Base-by-base conservation (phyloP, 2,888 invertebrate species). In the Tinea trinotella region DNA sequence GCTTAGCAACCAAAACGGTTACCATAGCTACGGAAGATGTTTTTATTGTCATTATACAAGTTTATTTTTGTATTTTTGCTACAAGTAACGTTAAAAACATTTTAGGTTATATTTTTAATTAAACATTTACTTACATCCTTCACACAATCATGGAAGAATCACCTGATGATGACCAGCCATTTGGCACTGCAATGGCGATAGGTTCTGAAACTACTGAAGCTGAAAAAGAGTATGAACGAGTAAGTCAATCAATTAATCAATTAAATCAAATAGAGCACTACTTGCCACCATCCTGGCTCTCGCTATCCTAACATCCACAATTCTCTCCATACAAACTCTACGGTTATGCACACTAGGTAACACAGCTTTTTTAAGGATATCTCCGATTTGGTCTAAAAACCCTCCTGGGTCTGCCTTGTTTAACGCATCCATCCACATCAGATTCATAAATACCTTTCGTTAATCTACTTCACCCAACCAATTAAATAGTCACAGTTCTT, bases 201-300 rank as follows among this genome's bases (percentile, higher is more conserved):
- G 84, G 70, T 44, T 80, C 83, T 0, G 85, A 83, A 56, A 74
- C 74, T 2, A 82, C 85, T 0, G 85, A 83, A 56, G 81, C 82
- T 0, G 85, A 85, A 53, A 79, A 67, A 57, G 83, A 83, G 56
- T 85, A 71, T 64, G 76, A 69, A 59, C 74, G 65, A 63, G 84
- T 84, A 66, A 55, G 57, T 48, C 18, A 18, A 30, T 30, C n/a
- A n/a, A 34, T 34, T 34, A 9, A 9, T n/a, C n/a, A n/a, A n/a
- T n/a, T n/a, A n/a, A n/a, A n/a, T n/a, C n/a, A n/a, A n/a, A n/a
- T n/a, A n/a, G n/a, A n/a, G n/a, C n/a, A n/a, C n/a, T n/a, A n/a
- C n/a, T n/a, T n/a, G n/a, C n/a, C n/a, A n/a, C n/a, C n/a, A n/a
- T n/a, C n/a, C n/a, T n/a, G n/a, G n/a, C n/a, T n/a, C n/a, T n/a